Percentiles rank a stretch among this genome's conserved stretches.
These are phyloP conservation scores for Dromococcyx pavoninus DNA, from an alignment of 2,797 vertebrate species.

Conservation along the genomic window DNA sequence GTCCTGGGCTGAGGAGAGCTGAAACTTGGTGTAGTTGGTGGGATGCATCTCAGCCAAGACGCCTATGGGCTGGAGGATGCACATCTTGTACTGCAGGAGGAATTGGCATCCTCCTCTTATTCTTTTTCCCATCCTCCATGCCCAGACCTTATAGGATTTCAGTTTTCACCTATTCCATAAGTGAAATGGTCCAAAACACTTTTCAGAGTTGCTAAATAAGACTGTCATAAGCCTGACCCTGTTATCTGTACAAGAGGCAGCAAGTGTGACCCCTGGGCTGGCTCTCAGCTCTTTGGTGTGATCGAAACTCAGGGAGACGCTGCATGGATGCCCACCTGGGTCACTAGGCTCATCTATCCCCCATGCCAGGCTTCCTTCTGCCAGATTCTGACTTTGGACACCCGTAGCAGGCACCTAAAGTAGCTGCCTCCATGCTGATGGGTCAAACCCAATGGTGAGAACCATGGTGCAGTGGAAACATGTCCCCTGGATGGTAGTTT, in stretches of 20 bases:
- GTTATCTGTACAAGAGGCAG: background rate
- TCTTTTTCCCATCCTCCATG: background rate
- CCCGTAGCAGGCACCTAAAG: background rate
- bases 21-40: background rate
- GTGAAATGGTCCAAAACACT: background rate
- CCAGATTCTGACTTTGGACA: background rate
- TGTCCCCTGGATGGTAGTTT: background rate
- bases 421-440: background rate
- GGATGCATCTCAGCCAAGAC: background rate
- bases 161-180: background rate
- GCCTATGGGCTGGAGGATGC: accelerated
- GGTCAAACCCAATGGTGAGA: background rate
- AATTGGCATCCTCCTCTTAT: background rate
- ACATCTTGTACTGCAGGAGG: background rate
- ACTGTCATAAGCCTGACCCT: background rate
- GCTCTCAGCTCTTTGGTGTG: background rate
- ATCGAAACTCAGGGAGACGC: background rate
- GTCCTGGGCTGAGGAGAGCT: background rate
- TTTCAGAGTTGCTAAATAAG: background rate
- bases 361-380: background rate
- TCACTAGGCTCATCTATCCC: background rate
- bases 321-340: accelerated
- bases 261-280: background rate
- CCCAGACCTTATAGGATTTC: background rate
- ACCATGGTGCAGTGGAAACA: accelerated